Percentiles rank a stretch among this genome's conserved stretches.
phyloP scores from a whole-genome alignment of 1,140 invertebrate species.

The Drosophila bocki region DNA sequence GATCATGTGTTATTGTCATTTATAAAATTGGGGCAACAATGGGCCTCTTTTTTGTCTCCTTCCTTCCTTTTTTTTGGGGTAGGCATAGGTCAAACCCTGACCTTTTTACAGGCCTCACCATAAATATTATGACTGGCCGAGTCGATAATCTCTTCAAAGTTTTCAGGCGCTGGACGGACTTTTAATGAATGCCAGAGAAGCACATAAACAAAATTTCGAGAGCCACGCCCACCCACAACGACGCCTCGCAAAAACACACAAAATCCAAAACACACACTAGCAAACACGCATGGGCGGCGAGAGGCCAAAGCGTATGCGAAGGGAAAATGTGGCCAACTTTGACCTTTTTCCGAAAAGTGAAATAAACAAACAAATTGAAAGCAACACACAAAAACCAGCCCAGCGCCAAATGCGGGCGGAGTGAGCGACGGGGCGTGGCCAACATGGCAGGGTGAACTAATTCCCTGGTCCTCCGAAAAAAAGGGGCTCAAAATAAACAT shows the following conservation, averaged over 20 bases:
- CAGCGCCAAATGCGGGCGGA: conserved; percentile 15
- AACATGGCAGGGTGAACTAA: conserved; percentile 68
- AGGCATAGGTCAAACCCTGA: conserved; percentile 46
- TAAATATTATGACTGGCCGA: conserved; percentile 58
- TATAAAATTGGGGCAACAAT: conserved; percentile 24
- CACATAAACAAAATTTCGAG: conserved; percentile 66
- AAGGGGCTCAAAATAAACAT: conserved; percentile 52
- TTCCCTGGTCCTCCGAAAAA: conserved; percentile 37
- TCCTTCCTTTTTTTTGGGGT: conserved; percentile 14
- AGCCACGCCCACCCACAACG: conserved; percentile 32
- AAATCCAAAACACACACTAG: conserved; percentile 8
- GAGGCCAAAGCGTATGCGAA: conserved; percentile 30
- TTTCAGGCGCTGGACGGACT: conserved; percentile 33
- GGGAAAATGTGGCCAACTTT: conserved; percentile 65
- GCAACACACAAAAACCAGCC: conserved; percentile 65
- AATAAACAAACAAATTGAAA: conserved; percentile 80
- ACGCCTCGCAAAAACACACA: conserved; percentile 8
- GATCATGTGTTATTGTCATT: conserved; percentile 59
- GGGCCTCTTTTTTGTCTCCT: not conserved
- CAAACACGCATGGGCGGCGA: conserved; percentile 16
- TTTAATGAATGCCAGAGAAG: conserved; percentile 61
- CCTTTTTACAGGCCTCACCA: conserved; percentile 39
- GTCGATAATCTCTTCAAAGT: conserved; percentile 59
- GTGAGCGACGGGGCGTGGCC: conserved; percentile 61
- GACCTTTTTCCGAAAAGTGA: conserved; percentile 72